A percentile compares a stretch with the other conserved stretches of the same genome.
Evolutionary conservation across 2,113 vertebrate genomes (phyloP).

Genomic region (Cryptomyrus ogoouensis): DNA sequence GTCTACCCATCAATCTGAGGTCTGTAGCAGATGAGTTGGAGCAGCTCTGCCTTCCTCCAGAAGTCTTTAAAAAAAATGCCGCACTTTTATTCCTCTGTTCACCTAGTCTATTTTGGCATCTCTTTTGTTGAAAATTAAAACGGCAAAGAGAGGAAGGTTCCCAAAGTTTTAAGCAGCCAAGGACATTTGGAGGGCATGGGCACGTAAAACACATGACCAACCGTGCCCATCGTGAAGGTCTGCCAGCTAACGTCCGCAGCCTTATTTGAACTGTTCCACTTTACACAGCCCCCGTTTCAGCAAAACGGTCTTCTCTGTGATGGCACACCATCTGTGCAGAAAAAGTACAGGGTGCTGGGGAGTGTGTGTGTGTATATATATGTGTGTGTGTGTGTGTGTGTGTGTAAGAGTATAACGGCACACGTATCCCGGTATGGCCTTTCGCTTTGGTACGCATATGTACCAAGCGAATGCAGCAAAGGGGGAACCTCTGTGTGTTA

Average conservation of each 20-base stretch:
- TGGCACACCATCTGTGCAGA: background rate
- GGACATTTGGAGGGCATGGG: slow-evolving; percentile 12
- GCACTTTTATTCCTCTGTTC: background rate
- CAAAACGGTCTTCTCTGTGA: background rate
- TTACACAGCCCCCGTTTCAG: background rate
- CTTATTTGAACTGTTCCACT: background rate
- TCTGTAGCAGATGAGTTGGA: background rate
- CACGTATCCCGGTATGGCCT: too few species aligned
- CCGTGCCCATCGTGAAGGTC: slow-evolving; percentile 29
- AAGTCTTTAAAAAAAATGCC: background rate
- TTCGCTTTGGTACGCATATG: too few species aligned
- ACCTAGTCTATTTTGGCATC: background rate
- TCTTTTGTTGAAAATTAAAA: background rate
- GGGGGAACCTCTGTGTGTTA: too few species aligned
- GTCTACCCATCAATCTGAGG: background rate
- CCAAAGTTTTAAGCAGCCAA: slow-evolving; percentile 27
- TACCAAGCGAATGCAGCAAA: too few species aligned
- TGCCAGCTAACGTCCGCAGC: slow-evolving; percentile 25
- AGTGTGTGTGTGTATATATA: background rate
- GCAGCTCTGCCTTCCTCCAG: background rate
- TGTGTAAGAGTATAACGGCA: too few species aligned
- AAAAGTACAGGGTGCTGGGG: background rate
- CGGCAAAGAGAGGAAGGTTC: slow-evolving; percentile 18
- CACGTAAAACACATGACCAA: slow-evolving; percentile 30
- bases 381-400: too few species aligned